phyloP scores from a whole-genome alignment of 2,888 invertebrate species.

The Pyrgus malvae region DNA sequence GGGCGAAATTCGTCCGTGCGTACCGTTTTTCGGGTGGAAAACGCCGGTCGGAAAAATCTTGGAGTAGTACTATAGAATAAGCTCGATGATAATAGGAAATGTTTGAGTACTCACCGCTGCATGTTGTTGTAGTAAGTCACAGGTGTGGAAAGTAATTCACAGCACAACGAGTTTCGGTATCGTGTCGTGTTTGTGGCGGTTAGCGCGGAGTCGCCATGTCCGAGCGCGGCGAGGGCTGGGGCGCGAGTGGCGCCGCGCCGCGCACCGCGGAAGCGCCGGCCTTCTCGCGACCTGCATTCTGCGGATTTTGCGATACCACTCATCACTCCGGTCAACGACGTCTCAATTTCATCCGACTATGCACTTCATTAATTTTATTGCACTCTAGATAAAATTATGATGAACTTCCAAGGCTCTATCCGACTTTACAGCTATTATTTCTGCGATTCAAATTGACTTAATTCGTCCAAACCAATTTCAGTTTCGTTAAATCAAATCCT shows the following conservation, averaged over 20 bases:
- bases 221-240: conserved; percentile 57
- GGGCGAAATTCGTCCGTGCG: conserved; percentile 7
- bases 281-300: conserved; percentile 43
- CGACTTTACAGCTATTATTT: too few species aligned
- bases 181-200: conserved; percentile 40
- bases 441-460: too few species aligned
- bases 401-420: too few species aligned
- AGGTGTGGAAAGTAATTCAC: conserved; percentile 47
- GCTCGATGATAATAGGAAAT: conserved; percentile 13
- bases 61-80: not conserved
- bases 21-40: conserved; percentile 25
- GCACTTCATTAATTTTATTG: conserved; percentile 5
- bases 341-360: conserved; percentile 25
- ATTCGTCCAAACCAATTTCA: too few species aligned
- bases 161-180: conserved; percentile 53
- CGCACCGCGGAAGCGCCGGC: conserved; percentile 36
- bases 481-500: too few species aligned
- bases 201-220: conserved; percentile 52
- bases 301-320: conserved; percentile 43
- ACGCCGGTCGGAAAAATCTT: conserved; percentile 18
- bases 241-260: conserved; percentile 57
- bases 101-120: conserved; percentile 37
- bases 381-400: too few species aligned
- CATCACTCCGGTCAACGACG: conserved; percentile 42
- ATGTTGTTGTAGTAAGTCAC: conserved; percentile 38